Evolutionary conservation across 2,888 invertebrate genomes (phyloP).

Genomic region (Lypha dubia): DNA sequence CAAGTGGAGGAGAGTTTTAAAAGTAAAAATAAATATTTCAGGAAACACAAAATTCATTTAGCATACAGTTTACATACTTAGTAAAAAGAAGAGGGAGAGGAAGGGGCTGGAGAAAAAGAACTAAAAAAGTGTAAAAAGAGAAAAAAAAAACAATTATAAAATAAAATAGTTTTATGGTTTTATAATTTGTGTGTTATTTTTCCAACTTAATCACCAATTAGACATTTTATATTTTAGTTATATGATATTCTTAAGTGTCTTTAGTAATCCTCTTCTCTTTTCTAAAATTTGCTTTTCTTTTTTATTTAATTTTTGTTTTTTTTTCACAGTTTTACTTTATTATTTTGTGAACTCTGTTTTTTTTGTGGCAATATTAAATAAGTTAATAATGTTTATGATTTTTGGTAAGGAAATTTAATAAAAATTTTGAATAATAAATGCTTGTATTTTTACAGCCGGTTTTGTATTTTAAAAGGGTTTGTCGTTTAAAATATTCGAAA

Average conservation of each 20-base stretch:
- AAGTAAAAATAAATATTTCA: slow-evolving; percentile 10
- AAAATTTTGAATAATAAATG: slow-evolving; percentile 36
- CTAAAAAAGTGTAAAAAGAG: slow-evolving; percentile 31
- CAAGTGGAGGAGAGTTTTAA: slow-evolving; percentile 2
- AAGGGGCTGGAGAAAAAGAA: slow-evolving; percentile 9
- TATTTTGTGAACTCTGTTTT: slow-evolving; percentile 32
- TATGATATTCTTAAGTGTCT: slow-evolving; percentile 68
- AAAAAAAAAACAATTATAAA: slow-evolving; percentile 63
- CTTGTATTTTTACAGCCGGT: slow-evolving; percentile 43
- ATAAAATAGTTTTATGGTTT: slow-evolving; percentile 55
- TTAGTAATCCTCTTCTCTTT: slow-evolving; percentile 83
- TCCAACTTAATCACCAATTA: slow-evolving; percentile 66
- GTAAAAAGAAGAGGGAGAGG: slow-evolving; percentile 25
- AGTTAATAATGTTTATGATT: slow-evolving; percentile 51
- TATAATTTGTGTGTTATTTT: slow-evolving; percentile 64
- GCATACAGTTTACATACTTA: slow-evolving; percentile 51
- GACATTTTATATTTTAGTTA: slow-evolving; percentile 68
- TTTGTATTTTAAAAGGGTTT: slow-evolving; percentile 51
- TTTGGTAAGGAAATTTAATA: slow-evolving; percentile 18
- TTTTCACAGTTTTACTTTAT: slow-evolving; percentile 19
- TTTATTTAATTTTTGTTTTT: slow-evolving; percentile 27
- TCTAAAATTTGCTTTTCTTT: slow-evolving; percentile 78
- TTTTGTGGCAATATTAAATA: slow-evolving; percentile 34
- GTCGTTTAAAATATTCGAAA: slow-evolving; percentile 17
- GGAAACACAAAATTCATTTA: slow-evolving; percentile 19